phyloP scores from a whole-genome alignment of 1,140 invertebrate genomes.

The Galendromus occidentalis region DNA sequence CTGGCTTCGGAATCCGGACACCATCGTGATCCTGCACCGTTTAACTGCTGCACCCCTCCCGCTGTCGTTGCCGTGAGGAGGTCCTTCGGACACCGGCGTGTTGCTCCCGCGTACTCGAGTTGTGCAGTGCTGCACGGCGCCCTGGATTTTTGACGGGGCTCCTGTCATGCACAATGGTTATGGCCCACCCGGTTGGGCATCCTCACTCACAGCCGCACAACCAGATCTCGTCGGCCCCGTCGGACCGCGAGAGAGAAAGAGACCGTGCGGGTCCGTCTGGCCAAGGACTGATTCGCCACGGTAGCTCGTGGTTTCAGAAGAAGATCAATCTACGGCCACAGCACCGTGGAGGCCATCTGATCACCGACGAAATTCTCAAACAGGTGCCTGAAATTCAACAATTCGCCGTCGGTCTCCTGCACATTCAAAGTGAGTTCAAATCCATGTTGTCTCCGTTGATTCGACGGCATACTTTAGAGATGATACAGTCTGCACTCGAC shows the following conservation, averaged over 20 bases:
- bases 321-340: constrained; percentile 83
- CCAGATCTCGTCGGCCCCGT: constrained; percentile 2
- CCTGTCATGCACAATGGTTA: constrained; percentile 11
- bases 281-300: constrained; percentile 15
- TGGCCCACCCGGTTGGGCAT: constrained; percentile 9
- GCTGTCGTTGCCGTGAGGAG: too few species aligned
- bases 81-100: too few species aligned
- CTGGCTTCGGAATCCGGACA: too few species aligned
- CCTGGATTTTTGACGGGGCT: constrained; percentile 6
- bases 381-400: constrained; percentile 76
- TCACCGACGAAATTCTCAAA: constrained; percentile 80
- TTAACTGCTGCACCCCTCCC: too few species aligned
- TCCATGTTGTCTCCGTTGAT: too few species aligned
- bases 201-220: constrained; percentile 8
- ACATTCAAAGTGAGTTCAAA: constrained; percentile 85
- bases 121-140: not conserved
- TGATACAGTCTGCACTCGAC: too few species aligned
- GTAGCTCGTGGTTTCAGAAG: constrained; percentile 76
- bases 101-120: not conserved
- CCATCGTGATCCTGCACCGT: too few species aligned
- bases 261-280: not conserved
- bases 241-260: not conserved
- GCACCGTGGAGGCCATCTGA: constrained; percentile 77
- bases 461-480: too few species aligned
- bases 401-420: constrained; percentile 78